Percentiles rank a stretch among this genome's conserved stretches.
Conservation (phyloP, 2,113 vertebrate genomes). For the Tupaia tana region DNA sequence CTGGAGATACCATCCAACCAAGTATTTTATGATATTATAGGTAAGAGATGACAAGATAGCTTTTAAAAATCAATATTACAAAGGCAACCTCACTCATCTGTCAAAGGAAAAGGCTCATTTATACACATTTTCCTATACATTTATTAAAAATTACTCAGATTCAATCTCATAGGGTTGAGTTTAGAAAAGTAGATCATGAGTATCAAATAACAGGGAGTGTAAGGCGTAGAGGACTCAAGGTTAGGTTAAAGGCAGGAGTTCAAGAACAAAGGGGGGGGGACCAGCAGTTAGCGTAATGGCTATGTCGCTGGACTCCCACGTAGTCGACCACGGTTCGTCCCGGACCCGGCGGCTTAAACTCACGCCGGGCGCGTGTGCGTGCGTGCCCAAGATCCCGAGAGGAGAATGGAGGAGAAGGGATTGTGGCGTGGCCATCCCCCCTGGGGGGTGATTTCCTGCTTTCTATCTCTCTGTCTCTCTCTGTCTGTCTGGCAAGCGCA, state of each 20-base stretch:
- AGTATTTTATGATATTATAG: conserved; percentile 6
- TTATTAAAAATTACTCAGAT: conserved; percentile 58
- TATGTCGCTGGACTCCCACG: too few species aligned
- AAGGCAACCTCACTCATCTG: neutral
- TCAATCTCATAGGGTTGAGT: neutral
- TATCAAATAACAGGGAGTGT: neutral
- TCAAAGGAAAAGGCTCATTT: neutral
- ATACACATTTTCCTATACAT: neutral
- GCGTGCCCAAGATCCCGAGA: too few species aligned
- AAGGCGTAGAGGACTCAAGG: neutral
- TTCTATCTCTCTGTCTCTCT: too few species aligned
- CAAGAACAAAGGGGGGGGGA: neutral
- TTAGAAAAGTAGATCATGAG: neutral
- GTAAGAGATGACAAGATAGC: conserved; percentile 11
- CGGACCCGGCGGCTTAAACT: too few species aligned
- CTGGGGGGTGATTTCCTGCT: too few species aligned
- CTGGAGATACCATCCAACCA: neutral
- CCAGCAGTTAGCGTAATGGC: too few species aligned
- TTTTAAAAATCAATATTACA: conserved; percentile 38
- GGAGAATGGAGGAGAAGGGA: too few species aligned
- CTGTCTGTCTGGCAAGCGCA: too few species aligned
- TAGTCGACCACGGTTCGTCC: too few species aligned
- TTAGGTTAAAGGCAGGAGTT: neutral
- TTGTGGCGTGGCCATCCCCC: too few species aligned
- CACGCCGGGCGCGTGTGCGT: too few species aligned